Evolutionary conservation across 2,888 invertebrate genomes (phyloP).

Genomic region (Druceiella hillmani): DNA sequence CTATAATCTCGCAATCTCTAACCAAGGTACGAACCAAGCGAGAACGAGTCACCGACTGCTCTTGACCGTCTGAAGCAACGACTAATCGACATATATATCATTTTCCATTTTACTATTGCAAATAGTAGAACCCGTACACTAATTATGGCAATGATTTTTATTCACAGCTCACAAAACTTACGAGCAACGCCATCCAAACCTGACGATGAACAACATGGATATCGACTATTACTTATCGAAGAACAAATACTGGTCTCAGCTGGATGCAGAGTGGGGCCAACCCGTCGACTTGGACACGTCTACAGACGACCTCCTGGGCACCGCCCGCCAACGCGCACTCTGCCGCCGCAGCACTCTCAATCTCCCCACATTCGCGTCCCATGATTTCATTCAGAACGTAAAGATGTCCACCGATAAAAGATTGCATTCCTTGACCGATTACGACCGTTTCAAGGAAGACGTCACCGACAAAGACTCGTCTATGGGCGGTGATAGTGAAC

Average conservation of each 20-base stretch:
- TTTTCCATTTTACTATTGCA: too few relatives aligned
- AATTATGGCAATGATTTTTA: too few relatives aligned
- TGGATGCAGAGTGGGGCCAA: not conserved
- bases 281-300: conserved; percentile 1
- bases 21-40: too few relatives aligned
- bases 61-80: too few relatives aligned
- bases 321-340: not conserved
- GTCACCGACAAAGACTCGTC: too few relatives aligned
- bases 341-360: not conserved
- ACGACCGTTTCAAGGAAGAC: not conserved
- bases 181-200: not conserved
- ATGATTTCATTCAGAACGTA: not conserved
- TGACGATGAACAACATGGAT: not conserved
- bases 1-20: too few relatives aligned
- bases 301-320: not conserved
- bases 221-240: not conserved
- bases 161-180: too few relatives aligned
- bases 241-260: not conserved
- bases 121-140: too few relatives aligned
- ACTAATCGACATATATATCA: too few relatives aligned
- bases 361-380: conserved; percentile 1
- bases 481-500: too few relatives aligned
- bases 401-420: too few relatives aligned
- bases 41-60: too few relatives aligned
- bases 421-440: not conserved